Evolutionary conservation across 2,797 vertebrate genomes (phyloP).

Genomic region (Microctenopoma lineatum): DNA sequence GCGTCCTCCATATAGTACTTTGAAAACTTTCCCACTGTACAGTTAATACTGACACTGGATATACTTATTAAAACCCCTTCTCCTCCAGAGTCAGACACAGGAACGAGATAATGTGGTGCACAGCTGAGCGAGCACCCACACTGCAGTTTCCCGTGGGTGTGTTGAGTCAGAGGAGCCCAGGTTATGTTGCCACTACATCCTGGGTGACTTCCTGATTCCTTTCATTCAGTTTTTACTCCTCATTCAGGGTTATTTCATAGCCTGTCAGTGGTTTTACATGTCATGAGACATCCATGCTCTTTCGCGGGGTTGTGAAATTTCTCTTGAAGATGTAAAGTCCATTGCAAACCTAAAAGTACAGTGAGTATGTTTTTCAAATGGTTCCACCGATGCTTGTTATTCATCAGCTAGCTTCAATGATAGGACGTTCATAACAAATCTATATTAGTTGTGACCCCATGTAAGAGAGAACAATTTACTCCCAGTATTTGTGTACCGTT

Average conservation of each 20-base stretch:
- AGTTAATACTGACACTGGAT: background rate
- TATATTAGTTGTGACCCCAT: too few species aligned
- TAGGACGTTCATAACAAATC: too few species aligned
- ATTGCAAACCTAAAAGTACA: background rate
- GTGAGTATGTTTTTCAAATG: background rate
- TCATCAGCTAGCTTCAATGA: too few species aligned
- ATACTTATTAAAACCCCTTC: background rate
- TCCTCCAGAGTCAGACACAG: background rate
- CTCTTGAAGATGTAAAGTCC: background rate
- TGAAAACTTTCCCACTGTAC: conserved; percentile 7
- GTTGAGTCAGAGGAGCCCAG: conserved; percentile 65
- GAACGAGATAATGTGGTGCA: conserved; percentile 24
- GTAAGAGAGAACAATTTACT: too few species aligned
- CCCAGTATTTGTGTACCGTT: too few species aligned
- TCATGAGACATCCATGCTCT: background rate
- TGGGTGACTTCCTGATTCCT: conserved; percentile 44
- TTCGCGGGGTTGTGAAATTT: background rate
- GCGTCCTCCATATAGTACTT: conserved; percentile 13
- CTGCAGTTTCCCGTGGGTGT: conserved; percentile 60
- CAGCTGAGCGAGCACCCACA: conserved; percentile 56
- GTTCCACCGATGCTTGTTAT: too few species aligned
- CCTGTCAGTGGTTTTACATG: background rate
- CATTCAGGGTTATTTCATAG: conserved; percentile 13
- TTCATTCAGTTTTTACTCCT: conserved; percentile 25
- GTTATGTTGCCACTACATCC: conserved; percentile 46